A percentile compares a stretch with the other conserved stretches of the same genome.
These are phyloP conservation scores for Oreortyx pictus DNA, from an alignment of 2,797 vertebrate genomes.

Conservation along the genomic window DNA sequence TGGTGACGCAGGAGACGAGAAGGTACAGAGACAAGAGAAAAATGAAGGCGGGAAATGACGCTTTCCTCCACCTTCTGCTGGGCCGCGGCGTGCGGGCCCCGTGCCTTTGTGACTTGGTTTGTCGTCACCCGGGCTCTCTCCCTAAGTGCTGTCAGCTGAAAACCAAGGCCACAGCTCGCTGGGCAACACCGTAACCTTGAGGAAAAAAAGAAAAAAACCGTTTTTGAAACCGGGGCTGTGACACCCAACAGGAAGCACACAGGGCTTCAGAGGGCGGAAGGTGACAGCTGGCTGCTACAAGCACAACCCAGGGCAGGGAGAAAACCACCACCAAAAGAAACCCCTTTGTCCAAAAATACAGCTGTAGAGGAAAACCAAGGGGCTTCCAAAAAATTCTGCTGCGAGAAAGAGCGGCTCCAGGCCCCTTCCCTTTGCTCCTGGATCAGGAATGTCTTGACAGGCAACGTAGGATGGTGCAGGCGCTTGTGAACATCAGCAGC, in stretches of 20 bases:
- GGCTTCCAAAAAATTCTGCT: not conserved
- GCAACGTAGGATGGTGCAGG: not conserved
- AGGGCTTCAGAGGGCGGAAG: not conserved
- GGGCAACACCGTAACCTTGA: not conserved
- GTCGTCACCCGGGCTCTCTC: not conserved
- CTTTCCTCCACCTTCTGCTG: not conserved
- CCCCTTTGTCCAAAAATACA: not conserved
- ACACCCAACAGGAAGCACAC: not conserved
- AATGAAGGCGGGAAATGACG: no score
- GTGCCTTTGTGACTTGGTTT: accelerated
- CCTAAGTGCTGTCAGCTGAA: accelerated
- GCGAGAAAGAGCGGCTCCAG: not conserved
- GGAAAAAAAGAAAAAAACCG: not conserved
- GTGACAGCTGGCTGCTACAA: not conserved
- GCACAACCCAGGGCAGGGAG: not conserved
- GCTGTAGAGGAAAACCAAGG: not conserved
- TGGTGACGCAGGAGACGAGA: no score
- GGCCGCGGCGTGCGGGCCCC: not conserved
- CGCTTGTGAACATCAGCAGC: accelerated
- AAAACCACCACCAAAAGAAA: not conserved
- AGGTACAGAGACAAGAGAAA: no score
- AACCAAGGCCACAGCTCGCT: not conserved
- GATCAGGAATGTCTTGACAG: not conserved
- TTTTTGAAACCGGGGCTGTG: not conserved
- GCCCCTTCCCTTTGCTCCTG: not conserved